Percentiles rank a stretch among this genome's conserved stretches.
Conservation (phyloP, 1,140 invertebrate species). For the Mylabris phalerata region DNA sequence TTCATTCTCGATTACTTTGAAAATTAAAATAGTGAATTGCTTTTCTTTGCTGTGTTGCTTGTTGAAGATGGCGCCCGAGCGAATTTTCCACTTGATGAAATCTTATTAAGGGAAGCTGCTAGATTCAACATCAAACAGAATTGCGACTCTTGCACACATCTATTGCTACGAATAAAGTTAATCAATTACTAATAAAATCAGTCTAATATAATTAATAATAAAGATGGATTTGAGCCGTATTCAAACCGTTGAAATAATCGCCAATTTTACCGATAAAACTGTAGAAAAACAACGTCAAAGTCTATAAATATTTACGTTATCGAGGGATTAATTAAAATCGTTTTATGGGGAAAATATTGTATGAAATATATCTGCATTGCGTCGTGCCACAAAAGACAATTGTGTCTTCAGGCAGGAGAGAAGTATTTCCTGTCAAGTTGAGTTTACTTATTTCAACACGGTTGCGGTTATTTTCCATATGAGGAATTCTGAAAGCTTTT, state of each 20-base stretch:
- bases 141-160: constrained; percentile 17
- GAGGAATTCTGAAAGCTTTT: constrained; percentile 1
- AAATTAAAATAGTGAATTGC: background rate
- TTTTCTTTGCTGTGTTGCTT: too few species aligned
- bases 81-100: constrained; percentile 19
- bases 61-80: background rate
- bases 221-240: too few species aligned
- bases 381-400: too few species aligned
- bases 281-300: too few species aligned
- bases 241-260: too few species aligned
- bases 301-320: too few species aligned
- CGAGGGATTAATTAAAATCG: too few species aligned
- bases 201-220: constrained; percentile 12
- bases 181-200: constrained; percentile 23
- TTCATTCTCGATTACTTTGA: background rate
- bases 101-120: constrained; percentile 20
- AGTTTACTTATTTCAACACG: constrained; percentile 3
- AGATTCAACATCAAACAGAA: constrained; percentile 19
- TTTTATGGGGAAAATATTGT: too few species aligned
- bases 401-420: too few species aligned
- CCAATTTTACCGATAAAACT: too few species aligned
- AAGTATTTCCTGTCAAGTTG: background rate
- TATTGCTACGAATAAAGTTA: constrained; percentile 23
- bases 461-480: constrained; percentile 7
- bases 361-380: too few species aligned